phyloP scores from a whole-genome alignment of 2,797 vertebrate species.

The Trichosurus vulpecula region DNA sequence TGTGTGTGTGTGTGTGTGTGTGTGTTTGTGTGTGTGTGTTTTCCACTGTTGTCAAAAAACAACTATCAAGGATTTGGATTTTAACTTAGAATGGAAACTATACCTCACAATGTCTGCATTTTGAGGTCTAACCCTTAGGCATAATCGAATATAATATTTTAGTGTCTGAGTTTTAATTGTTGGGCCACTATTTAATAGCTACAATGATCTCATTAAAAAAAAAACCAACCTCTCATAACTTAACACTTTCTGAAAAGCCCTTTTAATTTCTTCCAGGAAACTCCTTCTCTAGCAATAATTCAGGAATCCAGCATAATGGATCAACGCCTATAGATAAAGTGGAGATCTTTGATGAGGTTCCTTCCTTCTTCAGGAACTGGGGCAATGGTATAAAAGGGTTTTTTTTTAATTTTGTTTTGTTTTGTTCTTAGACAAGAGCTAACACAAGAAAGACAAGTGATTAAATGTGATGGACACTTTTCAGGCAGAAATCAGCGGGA shows the following conservation, averaged over 20 bases:
- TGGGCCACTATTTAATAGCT: constrained; percentile 52
- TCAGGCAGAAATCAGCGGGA: constrained; percentile 83
- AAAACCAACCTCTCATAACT: neutral
- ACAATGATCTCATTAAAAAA: constrained; percentile 52
- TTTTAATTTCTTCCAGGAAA: constrained; percentile 54
- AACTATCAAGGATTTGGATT: neutral
- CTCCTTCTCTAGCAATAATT: constrained; percentile 50
- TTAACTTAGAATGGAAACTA: neutral
- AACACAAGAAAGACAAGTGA: constrained; percentile 82
- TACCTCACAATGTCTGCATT: neutral
- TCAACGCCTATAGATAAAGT: neutral
- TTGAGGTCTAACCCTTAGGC: neutral
- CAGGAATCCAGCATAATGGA: neutral
- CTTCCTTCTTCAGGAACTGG: neutral
- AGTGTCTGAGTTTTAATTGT: constrained; percentile 35
- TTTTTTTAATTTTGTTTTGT: neutral
- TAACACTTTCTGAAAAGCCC: constrained; percentile 47
- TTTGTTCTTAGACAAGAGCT: constrained; percentile 63
- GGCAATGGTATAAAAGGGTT: neutral
- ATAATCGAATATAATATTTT: constrained; percentile 4
- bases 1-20: too few species aligned
- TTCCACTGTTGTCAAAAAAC: neutral
- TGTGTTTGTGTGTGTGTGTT: too few species aligned
- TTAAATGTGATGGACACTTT: constrained; percentile 80
- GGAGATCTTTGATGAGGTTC: neutral